A percentile compares a stretch with the other conserved stretches of the same genome.
Evolutionary conservation across 2,113 vertebrate species (phyloP).

Genomic region (Saguinus midas): DNA sequence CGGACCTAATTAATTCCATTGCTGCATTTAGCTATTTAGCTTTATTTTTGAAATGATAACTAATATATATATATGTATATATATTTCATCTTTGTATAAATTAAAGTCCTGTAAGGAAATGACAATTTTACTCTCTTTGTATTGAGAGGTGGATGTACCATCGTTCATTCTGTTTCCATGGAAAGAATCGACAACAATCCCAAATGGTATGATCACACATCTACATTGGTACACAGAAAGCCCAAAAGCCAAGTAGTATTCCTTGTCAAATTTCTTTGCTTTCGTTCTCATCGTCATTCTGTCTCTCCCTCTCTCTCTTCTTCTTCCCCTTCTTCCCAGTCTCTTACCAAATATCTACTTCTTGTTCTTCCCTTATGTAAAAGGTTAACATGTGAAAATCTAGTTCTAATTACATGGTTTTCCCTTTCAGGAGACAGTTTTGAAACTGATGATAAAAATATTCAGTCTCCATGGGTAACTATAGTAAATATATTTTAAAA

Average conservation of each 20-base stretch:
- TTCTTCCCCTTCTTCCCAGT: neutral
- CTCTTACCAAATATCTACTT: neutral
- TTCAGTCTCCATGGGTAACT: conserved; percentile 36
- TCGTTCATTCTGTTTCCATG: neutral
- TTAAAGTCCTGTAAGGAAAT: neutral
- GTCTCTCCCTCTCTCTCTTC: too few species aligned
- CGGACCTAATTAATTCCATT: neutral
- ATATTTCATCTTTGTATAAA: neutral
- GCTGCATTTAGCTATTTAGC: neutral
- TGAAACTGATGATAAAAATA: conserved; percentile 62
- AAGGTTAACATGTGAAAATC: conserved; percentile 23
- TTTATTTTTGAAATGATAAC: neutral
- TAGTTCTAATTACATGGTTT: conserved; percentile 41
- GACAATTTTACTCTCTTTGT: neutral
- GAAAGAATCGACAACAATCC: neutral
- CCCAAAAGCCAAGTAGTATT: neutral
- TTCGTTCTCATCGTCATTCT: neutral
- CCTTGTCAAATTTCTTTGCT: neutral
- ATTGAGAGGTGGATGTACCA: neutral
- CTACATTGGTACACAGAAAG: neutral
- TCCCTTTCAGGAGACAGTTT: conserved; percentile 49
- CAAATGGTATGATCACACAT: neutral
- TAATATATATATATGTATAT: neutral
- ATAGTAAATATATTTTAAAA: conserved; percentile 56
- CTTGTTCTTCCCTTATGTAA: neutral